Base-by-base conservation (phyloP, 1,140 invertebrate genomes). In the Ptiloglossa arizonensis region DNA sequence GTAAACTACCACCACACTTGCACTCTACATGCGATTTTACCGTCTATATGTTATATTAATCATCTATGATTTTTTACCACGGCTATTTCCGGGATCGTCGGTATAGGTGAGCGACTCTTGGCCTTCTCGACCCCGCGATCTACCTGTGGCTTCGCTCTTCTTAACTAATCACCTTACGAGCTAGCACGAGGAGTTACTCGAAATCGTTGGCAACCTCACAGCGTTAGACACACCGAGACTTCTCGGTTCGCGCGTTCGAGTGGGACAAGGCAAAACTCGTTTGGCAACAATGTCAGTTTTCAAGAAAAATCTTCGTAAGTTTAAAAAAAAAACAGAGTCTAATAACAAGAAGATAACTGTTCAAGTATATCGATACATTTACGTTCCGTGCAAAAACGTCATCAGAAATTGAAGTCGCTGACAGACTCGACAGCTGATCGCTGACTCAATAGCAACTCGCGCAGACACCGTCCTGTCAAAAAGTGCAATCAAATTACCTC, bases 361-460 rank as follows among this genome's bases (percentile, higher is more conserved):
- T 60, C 19, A 19, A 62, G 35, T 35, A 1, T 11, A n/a, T 54
- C 19, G 5, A 48, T 41, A 3, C 3, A 27, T 24, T 15, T 22
- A 5, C 22, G n/a, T 46, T 48, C 19, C 8, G 52, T 13, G 24
- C 8, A 29, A n/a, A n/a, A 57, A 68, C 44, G 68, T 60, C 22
- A 57, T 32, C 15, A 17, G 5, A 22, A 32, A 38, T 27, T 46
- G 11, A 24, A 22, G 32, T 52, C 44, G 32, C 5, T 78, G 59
- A 79, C 70, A 81, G 63, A 35, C 38, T n/a, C 54, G 76, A 81
- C 80, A 81, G 80, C 80, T 81, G 80, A 81, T 81, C 66, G 46
- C 38, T 54, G 60, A 71, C 24, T 50, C 27, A 29, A 74, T 22
- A 24, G 50, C 29, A 35, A 24, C 27, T 57, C 11, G 67, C 46